These are phyloP conservation scores for Actinemys pallida DNA, from an alignment of 2,113 vertebrate genomes.

Conservation along the genomic window DNA sequence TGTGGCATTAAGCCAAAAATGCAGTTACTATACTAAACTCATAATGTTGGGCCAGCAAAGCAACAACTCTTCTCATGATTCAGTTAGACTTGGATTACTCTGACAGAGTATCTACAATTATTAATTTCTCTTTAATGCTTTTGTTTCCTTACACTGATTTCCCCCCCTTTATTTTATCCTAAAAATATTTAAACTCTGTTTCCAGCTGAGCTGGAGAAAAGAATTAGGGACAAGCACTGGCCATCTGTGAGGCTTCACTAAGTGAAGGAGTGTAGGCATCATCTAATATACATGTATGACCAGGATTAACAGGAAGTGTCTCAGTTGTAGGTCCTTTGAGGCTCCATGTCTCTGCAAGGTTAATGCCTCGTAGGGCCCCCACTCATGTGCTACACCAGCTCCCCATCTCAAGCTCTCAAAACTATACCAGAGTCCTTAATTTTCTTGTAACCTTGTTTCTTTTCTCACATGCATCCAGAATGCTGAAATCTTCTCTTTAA, in stretches of 20 bases:
- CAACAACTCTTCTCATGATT: not conserved
- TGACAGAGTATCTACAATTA: not conserved
- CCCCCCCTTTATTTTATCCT: not conserved
- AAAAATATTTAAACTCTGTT: not conserved
- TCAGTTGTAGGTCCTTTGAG: not conserved
- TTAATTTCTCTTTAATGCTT: slow-evolving; percentile 2
- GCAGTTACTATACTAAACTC: not conserved
- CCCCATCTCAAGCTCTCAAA: not conserved
- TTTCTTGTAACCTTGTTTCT: not conserved
- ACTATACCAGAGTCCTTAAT: not conserved
- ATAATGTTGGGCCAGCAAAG: not conserved
- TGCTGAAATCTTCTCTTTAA: not conserved
- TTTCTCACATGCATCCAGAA: not conserved
- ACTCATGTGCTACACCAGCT: not conserved
- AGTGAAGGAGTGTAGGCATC: not conserved
- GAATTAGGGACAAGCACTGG: not conserved
- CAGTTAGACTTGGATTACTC: not conserved
- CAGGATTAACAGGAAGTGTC: not conserved
- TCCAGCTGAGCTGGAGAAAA: not conserved
- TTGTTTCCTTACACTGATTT: not conserved
- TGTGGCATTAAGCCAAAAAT: not conserved
- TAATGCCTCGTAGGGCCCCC: not conserved
- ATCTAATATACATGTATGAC: not conserved
- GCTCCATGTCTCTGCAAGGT: not conserved
- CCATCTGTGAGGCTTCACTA: too few relatives aligned